Percentiles rank a stretch among this genome's conserved stretches.
Evolutionary conservation across 2,888 invertebrate genomes (phyloP).

Genomic region (Thymelicus lineola): DNA sequence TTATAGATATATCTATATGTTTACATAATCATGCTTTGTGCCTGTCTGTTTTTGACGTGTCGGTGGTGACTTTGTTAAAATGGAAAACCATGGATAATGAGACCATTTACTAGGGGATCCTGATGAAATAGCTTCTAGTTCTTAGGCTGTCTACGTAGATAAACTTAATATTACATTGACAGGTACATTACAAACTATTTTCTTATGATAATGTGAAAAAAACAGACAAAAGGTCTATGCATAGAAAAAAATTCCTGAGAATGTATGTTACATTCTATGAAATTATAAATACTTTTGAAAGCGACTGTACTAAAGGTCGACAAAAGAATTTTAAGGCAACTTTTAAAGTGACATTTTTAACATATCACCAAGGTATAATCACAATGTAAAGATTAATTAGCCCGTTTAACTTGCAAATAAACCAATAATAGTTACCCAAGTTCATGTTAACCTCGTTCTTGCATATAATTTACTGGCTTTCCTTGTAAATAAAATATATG

Average conservation of each 20-base stretch:
- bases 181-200: too few relatives aligned
- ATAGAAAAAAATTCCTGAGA: background rate
- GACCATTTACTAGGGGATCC: too few relatives aligned
- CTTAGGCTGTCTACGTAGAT: too few relatives aligned
- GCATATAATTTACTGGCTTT: constrained; percentile 27
- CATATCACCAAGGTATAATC: constrained; percentile 29
- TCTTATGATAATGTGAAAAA: too few relatives aligned
- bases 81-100: too few relatives aligned
- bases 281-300: background rate
- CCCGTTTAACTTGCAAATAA: constrained; percentile 42
- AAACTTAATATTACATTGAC: too few relatives aligned
- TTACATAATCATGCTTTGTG: too few relatives aligned
- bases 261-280: too few relatives aligned
- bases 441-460: constrained; percentile 34
- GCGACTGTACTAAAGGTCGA: constrained; percentile 27
- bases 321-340: constrained; percentile 28
- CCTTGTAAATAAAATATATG: constrained; percentile 23
- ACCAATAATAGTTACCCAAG: constrained; percentile 34
- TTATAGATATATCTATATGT: too few relatives aligned
- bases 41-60: too few relatives aligned
- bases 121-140: too few relatives aligned
- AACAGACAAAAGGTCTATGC: background rate
- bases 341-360: constrained; percentile 42
- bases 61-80: too few relatives aligned
- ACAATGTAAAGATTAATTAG: constrained; percentile 42